Base-by-base conservation (phyloP, 2,888 invertebrate genomes). In the Brenthis hecate region DNA sequence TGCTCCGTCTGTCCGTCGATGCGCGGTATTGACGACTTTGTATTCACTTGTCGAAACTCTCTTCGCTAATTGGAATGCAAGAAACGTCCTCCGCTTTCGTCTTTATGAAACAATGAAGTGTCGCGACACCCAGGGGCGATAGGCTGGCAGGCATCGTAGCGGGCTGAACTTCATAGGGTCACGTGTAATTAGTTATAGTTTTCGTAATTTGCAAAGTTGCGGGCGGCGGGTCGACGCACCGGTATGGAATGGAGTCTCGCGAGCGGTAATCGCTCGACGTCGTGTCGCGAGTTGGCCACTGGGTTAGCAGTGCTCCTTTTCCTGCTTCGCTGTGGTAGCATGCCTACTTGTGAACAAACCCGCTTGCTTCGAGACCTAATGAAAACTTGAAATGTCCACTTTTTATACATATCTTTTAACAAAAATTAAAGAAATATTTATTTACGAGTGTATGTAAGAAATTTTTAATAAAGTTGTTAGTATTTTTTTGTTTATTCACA, bases 281-380 rank as follows among this genome's bases (percentile, higher is more conserved):
- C 81, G 87, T 78, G 82, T 85, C 84, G 89, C 82, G 86, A 92
- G 90, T 92, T 91, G 92, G 91, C 91, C 91, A 92, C 90, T 92
- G 87, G 92, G 92, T 92, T 91, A 92, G 85, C 90, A 85, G 88
- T 85, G 88, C 84, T 89, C 91, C 89, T 91, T 90, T 92, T 91
- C 92, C 91, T 90, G 91, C 86, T 85, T 81, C 76, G 82, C 83
- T 82, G 89, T 73, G 76, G 74, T 72, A 73, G 70, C 73, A 55
- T 68, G 73, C 68, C 73, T 68, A 73, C 73, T 74, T 74, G 72
- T 69, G 72, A 71, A 58, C 68, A 71, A 72, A 74, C 71, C 70
- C 66, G 73, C 69, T 67, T 63, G 72, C 71, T 66, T 65, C 66
- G 71, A 68, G 67, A 70, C 62, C 68, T 66, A 69, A 72, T 72